Conservation (phyloP, 2,888 invertebrate species). For the Lamproptera curius region DNA sequence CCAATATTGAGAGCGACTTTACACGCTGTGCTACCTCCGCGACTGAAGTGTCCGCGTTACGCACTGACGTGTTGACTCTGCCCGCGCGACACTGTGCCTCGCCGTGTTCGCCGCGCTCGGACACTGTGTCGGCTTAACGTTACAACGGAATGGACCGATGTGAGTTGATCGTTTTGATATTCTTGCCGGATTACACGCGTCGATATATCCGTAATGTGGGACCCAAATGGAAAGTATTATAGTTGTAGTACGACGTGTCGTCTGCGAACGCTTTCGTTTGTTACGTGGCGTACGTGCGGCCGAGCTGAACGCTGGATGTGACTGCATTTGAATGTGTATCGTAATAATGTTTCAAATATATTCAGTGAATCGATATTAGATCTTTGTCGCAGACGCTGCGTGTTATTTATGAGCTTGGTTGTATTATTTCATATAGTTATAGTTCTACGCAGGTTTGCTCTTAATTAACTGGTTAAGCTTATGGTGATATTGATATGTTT, state of each 20-base stretch:
- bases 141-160: constrained; percentile 17
- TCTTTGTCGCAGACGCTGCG: constrained; percentile 34
- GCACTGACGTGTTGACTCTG: not conserved
- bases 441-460: constrained; percentile 44
- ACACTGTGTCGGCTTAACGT: too few species aligned
- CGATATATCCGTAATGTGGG: constrained; percentile 48
- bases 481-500: constrained; percentile 55
- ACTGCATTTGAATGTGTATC: constrained; percentile 9
- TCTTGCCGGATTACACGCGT: constrained; percentile 50
- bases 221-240: constrained; percentile 56
- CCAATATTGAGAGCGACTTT: constrained; percentile 51
- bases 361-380: constrained; percentile 20
- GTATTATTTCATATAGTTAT: constrained; percentile 43
- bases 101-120: too few species aligned
- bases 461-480: constrained; percentile 54
- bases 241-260: too few species aligned
- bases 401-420: constrained; percentile 38
- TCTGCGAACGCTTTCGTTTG: too few species aligned
- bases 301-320: not conserved
- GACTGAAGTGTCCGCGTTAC: not conserved
- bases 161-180: constrained; percentile 37
- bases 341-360: constrained; percentile 13
- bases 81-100: not conserved
- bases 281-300: too few species aligned
- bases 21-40: constrained; percentile 22